A percentile compares a stretch with the other conserved stretches of the same genome.
These are phyloP conservation scores for Salvator merianae DNA, from an alignment of 2,113 vertebrate species.

Conservation along the genomic window DNA sequence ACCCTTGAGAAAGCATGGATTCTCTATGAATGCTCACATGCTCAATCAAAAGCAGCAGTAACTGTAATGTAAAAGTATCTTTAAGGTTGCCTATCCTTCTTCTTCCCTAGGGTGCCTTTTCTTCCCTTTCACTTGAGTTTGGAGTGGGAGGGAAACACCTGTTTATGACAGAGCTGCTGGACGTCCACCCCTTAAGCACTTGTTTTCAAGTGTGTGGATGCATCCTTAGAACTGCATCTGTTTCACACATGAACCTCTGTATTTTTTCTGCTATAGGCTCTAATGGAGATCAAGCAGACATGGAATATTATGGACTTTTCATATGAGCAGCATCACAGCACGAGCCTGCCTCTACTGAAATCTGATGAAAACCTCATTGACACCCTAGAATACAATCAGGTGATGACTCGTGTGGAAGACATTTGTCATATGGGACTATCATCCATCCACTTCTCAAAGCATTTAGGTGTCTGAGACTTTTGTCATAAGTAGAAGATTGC, in stretches of 20 bases:
- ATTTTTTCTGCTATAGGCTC: slow-evolving; percentile 59
- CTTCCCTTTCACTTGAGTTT: too few relatives aligned
- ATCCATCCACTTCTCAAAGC: background rate
- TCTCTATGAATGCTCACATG: too few relatives aligned
- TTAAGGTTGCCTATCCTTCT: too few relatives aligned
- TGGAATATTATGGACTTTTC: slow-evolving; percentile 75
- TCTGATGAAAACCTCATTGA: slow-evolving; percentile 82
- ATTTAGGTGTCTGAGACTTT: background rate
- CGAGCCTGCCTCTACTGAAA: slow-evolving; percentile 73
- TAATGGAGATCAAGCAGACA: slow-evolving; percentile 73
- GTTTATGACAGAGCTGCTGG: too few relatives aligned
- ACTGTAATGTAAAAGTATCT: too few relatives aligned
- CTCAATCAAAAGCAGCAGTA: too few relatives aligned
- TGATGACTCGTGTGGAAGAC: slow-evolving; percentile 23
- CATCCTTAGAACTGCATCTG: too few relatives aligned
- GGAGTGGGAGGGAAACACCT: too few relatives aligned
- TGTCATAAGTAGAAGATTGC: background rate
- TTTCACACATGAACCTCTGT: background rate
- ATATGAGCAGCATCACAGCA: slow-evolving; percentile 69
- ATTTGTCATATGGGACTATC: background rate
- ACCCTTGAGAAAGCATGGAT: too few relatives aligned
- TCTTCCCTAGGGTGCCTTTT: too few relatives aligned
- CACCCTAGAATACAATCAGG: slow-evolving; percentile 79
- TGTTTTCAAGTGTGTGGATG: too few relatives aligned
- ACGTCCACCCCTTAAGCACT: too few relatives aligned